These are phyloP conservation scores for Paramacrobiotus metropolitanus DNA, from an alignment of 1,140 invertebrate species.

Conservation along the genomic window DNA sequence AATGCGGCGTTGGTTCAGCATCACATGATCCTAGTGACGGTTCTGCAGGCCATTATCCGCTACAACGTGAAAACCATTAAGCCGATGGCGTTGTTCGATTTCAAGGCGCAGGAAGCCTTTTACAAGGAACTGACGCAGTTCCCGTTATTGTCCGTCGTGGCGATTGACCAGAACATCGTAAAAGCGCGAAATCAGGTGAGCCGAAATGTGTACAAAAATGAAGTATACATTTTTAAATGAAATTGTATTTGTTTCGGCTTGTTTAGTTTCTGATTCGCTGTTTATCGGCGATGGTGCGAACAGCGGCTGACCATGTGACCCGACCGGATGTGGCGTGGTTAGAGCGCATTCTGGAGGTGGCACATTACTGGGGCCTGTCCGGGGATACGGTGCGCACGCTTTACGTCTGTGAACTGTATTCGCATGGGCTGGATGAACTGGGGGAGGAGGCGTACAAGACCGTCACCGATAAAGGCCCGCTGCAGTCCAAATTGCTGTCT, in stretches of 20 bases:
- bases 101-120: slow-evolving; percentile 26
- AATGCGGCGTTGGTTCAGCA: slow-evolving; percentile 48
- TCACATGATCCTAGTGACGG: slow-evolving; percentile 46
- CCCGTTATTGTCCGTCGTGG: not conserved
- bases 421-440: slow-evolving; percentile 44
- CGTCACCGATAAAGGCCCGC: not conserved
- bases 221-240: not conserved
- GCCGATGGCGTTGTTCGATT: slow-evolving; percentile 49
- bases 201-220: not conserved
- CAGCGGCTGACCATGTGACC: not conserved
- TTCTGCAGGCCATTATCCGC: slow-evolving; percentile 47
- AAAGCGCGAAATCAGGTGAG: not conserved
- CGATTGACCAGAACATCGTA: not conserved
- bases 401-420: slow-evolving; percentile 49
- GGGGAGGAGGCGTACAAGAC: slow-evolving; percentile 16
- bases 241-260: not conserved
- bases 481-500: not conserved
- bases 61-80: slow-evolving; percentile 48
- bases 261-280: not conserved
- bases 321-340: slow-evolving; percentile 10
- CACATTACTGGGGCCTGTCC: slow-evolving; percentile 52
- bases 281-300: not conserved
- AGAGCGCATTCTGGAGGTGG: slow-evolving; percentile 46
- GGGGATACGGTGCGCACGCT: slow-evolving; percentile 44
- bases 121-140: not conserved